These are phyloP conservation scores for Tethya wilhelma DNA, from an alignment of 37 sponge, comb jelly and placozoan genomes.

Conservation along the genomic window DNA sequence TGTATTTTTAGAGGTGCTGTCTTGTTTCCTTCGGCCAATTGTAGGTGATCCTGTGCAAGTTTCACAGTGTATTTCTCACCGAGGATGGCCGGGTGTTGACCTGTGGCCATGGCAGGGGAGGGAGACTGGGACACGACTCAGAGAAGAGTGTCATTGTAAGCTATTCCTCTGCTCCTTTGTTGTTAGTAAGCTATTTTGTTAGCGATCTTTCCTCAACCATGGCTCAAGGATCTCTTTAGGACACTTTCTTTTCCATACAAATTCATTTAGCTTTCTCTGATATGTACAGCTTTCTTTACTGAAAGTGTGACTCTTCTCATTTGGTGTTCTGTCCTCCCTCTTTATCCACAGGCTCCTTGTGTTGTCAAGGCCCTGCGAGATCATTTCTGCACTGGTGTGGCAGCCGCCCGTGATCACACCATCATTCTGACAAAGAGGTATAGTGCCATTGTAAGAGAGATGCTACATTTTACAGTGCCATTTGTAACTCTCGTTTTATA, in stretches of 20 bases:
- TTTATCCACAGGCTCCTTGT: conserved; percentile 31
- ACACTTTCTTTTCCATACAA: too few species aligned
- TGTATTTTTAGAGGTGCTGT: too few species aligned
- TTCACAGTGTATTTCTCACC: conserved; percentile 87
- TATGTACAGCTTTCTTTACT: too few species aligned
- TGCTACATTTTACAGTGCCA: too few species aligned
- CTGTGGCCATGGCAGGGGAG: conserved; percentile 95
- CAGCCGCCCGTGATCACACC: conserved; percentile 80
- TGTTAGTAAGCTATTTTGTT: too few species aligned
- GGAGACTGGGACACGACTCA: conserved; percentile 92
- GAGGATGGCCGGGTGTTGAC: conserved; percentile 78
- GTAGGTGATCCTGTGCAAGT: conserved; percentile 91
- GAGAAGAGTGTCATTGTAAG: conserved; percentile 79
- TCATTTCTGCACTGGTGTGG: conserved; percentile 26
- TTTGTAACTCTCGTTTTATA: too few species aligned
- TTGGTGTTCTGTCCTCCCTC: neutral
- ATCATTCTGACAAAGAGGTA: conserved; percentile 71
- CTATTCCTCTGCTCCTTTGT: neutral
- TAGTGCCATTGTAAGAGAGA: too few species aligned
- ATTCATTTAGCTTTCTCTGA: too few species aligned
- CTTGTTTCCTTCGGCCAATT: conserved; percentile 11
- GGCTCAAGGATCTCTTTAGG: too few species aligned
- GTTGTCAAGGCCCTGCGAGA: conserved; percentile 10
- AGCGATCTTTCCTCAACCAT: too few species aligned
- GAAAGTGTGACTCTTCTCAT: too few species aligned